These are phyloP conservation scores for Synanthedon tipuliformis DNA, from an alignment of 2,888 invertebrate species.

Conservation along the genomic window DNA sequence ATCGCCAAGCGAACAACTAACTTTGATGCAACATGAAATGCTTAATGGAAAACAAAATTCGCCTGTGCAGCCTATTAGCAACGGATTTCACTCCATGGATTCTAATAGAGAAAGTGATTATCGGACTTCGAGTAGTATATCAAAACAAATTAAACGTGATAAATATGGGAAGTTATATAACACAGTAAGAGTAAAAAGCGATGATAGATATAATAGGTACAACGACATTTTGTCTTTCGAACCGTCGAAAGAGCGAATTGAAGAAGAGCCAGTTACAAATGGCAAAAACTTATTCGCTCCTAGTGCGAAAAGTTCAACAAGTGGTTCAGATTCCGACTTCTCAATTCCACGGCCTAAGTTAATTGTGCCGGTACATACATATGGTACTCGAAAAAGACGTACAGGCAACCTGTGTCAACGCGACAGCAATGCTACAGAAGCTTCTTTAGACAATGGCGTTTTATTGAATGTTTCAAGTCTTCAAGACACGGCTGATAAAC, in stretches of 20 bases:
- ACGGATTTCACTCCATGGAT: slow-evolving; percentile 45
- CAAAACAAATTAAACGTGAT: slow-evolving; percentile 58
- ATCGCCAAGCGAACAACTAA: slow-evolving; percentile 63
- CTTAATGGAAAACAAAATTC: slow-evolving; percentile 44
- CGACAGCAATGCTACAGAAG: slow-evolving; percentile 57
- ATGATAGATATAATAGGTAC: slow-evolving; percentile 58
- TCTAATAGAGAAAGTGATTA: slow-evolving; percentile 57
- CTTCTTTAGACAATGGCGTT: slow-evolving; percentile 53
- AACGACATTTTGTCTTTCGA: slow-evolving; percentile 54
- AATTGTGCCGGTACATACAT: slow-evolving; percentile 89
- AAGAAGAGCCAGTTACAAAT: slow-evolving; percentile 41
- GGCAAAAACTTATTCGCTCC: slow-evolving; percentile 38
- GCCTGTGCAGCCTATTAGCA: slow-evolving; percentile 27
- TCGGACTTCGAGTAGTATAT: slow-evolving; percentile 56
- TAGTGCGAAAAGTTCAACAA: slow-evolving; percentile 66
- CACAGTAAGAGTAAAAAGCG: slow-evolving; percentile 66
- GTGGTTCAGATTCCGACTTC: slow-evolving; percentile 76
- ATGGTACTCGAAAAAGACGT: slow-evolving; percentile 81
- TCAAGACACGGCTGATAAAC: slow-evolving; percentile 23
- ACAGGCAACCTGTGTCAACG: slow-evolving; percentile 79
- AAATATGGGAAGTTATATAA: slow-evolving; percentile 59
- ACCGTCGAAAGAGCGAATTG: slow-evolving; percentile 35
- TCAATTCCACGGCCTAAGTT: slow-evolving; percentile 87
- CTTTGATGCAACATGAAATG: slow-evolving; percentile 63
- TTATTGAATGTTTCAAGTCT: slow-evolving; percentile 52